Evolutionary conservation across 1,140 invertebrate genomes (phyloP), one percentile per base, ranked within the genome.

Genomic region (Rhynchophorus ferrugineus): DNA sequence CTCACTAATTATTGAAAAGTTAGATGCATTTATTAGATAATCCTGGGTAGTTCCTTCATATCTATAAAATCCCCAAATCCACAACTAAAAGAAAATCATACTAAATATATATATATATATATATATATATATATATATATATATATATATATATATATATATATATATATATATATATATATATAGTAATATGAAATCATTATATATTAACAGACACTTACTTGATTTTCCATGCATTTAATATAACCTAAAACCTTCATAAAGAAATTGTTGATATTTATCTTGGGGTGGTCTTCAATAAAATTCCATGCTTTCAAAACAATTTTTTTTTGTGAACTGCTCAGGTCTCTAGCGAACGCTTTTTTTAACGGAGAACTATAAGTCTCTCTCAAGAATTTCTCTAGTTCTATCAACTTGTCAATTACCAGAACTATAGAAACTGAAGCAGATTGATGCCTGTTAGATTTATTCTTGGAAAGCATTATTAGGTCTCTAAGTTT

Each of bases 61-160:
- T 3, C 59, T 19, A 45, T 67, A 65, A 44, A 61, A 62, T 13
- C 65, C 65, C 65, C 65, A 67, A 37, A 67, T 67, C 63, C 65
- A 67, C 36, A 67, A 38, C 42, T 53, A 41, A 53, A 53, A 53
- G 5, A n/a, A 34, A 46, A n/a, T n/a, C n/a, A n/a, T n/a, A n/a
- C n/a, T n/a, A 34, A 9, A 36, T 33, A 17, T 29, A 20, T 36
- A 11, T 43, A 43, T 18, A 16, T 18, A 43, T 18, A 43, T 3
- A 13, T 7, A 7, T 37, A 37, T n/a, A 37, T 5, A n/a, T 37
- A n/a, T 5, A 8, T n/a, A n/a, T 37, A 14, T 14, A 37, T 37
- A 5, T 6, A 3, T 3, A 37, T n/a, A 14, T 38, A 48, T 20
- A 19, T n/a, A 2, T 19, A 18, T 11, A 11, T 2, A 37, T 14